Percentiles rank a stretch among this genome's conserved stretches.
Evolutionary conservation across 2,888 invertebrate species (phyloP).

Genomic region (Meandrusa payeni): DNA sequence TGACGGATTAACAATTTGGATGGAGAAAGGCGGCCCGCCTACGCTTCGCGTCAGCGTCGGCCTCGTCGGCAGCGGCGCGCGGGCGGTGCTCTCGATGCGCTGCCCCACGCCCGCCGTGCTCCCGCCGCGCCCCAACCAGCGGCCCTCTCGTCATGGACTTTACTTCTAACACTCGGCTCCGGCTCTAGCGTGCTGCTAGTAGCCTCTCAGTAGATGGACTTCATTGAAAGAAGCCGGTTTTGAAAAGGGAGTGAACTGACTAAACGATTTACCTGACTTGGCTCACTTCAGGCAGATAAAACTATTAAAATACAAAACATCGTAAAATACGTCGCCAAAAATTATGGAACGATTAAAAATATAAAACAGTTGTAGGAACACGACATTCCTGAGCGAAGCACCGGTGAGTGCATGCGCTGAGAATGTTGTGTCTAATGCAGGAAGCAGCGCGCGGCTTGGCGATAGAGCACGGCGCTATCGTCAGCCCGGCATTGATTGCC

Average conservation of each 20-base stretch:
- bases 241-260: background rate
- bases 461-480: constrained; percentile 28
- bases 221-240: background rate
- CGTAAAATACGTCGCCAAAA: constrained; percentile 7
- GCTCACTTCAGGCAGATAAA: constrained; percentile 1
- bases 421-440: constrained; percentile 14
- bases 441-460: constrained; percentile 23
- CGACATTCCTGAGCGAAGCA: constrained; percentile 18
- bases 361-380: constrained; percentile 3
- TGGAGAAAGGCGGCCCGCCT: too few species aligned
- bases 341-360: constrained; percentile 9
- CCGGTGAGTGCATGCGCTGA: constrained; percentile 16
- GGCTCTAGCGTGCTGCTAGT: too few species aligned
- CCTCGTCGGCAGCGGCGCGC: too few species aligned
- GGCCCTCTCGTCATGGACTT: too few species aligned
- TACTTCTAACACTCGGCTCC: too few species aligned
- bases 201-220: too few species aligned
- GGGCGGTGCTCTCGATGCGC: too few species aligned
- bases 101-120: too few species aligned
- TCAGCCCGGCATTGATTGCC: constrained; percentile 39
- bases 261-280: constrained; percentile 2
- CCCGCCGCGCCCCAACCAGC: too few species aligned
- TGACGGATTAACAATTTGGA: too few species aligned
- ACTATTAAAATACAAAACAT: background rate
- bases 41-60: too few species aligned